These are phyloP conservation scores for Sigmodon hispidus DNA, from an alignment of 2,113 vertebrate species.

Conservation along the genomic window DNA sequence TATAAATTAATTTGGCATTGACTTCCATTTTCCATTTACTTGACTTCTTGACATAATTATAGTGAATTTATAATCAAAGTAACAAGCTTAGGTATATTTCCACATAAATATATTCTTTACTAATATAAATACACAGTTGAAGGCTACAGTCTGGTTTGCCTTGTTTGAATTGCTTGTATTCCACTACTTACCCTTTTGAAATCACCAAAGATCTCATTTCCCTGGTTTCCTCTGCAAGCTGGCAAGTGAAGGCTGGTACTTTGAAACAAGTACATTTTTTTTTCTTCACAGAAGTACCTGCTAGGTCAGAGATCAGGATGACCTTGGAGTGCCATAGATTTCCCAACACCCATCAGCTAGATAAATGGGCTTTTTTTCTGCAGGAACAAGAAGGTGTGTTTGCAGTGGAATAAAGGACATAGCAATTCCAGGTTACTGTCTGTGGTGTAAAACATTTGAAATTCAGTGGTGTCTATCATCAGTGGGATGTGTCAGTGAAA, in stretches of 20 bases:
- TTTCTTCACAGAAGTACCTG: conserved; percentile 37
- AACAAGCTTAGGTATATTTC: conserved; percentile 63
- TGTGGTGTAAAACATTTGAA: conserved; percentile 55
- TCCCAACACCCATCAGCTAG: background rate
- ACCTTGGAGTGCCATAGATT: conserved; percentile 50
- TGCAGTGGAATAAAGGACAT: conserved; percentile 65
- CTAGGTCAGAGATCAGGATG: conserved; percentile 46
- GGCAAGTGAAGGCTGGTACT: conserved; percentile 56
- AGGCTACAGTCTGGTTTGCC: conserved; percentile 32
- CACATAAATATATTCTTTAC: conserved; percentile 60
- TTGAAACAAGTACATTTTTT: conserved; percentile 29
- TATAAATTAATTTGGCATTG: conserved; percentile 76
- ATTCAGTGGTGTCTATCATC: conserved; percentile 69
- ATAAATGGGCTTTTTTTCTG: conserved; percentile 61
- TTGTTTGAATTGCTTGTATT: conserved; percentile 36
- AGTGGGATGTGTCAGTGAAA: conserved; percentile 64
- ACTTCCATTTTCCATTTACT: conserved; percentile 79
- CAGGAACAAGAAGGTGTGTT: conserved; percentile 12
- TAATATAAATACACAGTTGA: conserved; percentile 70
- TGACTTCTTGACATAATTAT: conserved; percentile 81
- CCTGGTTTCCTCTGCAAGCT: background rate
- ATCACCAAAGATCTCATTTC: conserved; percentile 66
- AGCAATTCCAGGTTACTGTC: conserved; percentile 54
- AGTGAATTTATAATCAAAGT: conserved; percentile 78
- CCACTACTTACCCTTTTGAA: conserved; percentile 41